Evolutionary conservation across 2,888 invertebrate genomes (phyloP).

Genomic region (Sturmia bella): DNA sequence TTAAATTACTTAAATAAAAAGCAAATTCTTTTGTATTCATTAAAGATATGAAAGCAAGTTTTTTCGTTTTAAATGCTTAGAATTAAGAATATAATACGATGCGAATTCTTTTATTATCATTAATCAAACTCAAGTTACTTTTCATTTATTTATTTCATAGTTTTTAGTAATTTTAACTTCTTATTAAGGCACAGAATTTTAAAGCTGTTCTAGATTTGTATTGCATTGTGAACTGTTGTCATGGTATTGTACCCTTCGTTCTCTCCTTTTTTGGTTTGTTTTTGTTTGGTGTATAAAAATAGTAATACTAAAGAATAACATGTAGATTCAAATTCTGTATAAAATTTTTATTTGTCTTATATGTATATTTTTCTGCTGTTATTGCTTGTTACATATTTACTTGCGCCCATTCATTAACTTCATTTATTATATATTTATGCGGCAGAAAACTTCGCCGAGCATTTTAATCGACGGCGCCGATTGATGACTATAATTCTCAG

Average conservation of each 20-base stretch:
- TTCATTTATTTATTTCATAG: conserved; percentile 30
- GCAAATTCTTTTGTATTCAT: no score
- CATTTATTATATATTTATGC: no score
- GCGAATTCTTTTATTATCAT: conserved; percentile 54
- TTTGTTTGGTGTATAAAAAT: conserved; percentile 40
- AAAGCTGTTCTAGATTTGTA: conserved; percentile 27
- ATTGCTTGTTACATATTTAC: conserved; percentile 22
- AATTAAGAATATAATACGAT: conserved; percentile 40
- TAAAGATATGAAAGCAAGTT: no score
- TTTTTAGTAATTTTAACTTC: conserved; percentile 34
- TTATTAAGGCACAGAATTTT: conserved; percentile 60
- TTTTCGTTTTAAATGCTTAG: neutral
- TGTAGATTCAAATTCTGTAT: conserved; percentile 43
- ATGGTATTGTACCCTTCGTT: conserved; percentile 41
- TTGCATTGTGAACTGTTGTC: neutral
- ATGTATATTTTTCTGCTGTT: conserved; percentile 42
- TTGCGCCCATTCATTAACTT: no score
- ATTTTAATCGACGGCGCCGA: no score
- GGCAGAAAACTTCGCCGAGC: no score
- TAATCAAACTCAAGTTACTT: conserved; percentile 30
- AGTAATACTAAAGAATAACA: conserved; percentile 36
- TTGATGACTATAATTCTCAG: no score
- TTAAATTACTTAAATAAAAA: neutral
- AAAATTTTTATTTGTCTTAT: conserved; percentile 50
- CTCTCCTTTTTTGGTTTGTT: conserved; percentile 25